These are phyloP conservation scores for Gallinago nigripennis DNA, from an alignment of 2,797 vertebrate genomes.

Conservation along the genomic window DNA sequence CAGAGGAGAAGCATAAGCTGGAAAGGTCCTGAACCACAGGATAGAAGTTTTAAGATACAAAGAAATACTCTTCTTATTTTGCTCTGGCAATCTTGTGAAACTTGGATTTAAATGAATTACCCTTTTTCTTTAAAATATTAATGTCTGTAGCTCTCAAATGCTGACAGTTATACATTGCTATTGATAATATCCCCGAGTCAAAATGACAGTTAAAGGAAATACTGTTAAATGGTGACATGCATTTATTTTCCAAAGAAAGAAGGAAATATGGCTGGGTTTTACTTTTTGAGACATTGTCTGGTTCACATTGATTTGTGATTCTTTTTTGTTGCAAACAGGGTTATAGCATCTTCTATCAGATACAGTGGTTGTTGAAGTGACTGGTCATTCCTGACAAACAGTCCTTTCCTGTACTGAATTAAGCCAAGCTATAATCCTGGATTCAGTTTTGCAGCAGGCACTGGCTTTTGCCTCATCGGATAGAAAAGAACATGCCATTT, in stretches of 20 bases:
- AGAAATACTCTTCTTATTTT: not conserved
- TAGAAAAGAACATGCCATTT: not conserved
- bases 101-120: not conserved
- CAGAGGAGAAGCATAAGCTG: not conserved
- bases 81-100: not conserved
- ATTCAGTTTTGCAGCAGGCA: not conserved
- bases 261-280: not conserved
- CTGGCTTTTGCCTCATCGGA: not conserved
- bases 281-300: not conserved
- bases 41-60: not conserved
- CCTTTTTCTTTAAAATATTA: not conserved
- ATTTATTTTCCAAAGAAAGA: not conserved
- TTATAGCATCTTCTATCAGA: not conserved
- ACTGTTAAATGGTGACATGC: not conserved
- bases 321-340: not conserved
- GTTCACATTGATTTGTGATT: not conserved
- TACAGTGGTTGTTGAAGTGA: not conserved
- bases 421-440: not conserved
- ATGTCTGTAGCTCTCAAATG: not conserved
- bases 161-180: not conserved
- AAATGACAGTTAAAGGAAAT: not conserved
- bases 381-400: not conserved
- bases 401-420: not conserved
- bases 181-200: not conserved
- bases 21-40: not conserved